Conservation (phyloP, 2,113 vertebrate species). For the Progne subis region DNA sequence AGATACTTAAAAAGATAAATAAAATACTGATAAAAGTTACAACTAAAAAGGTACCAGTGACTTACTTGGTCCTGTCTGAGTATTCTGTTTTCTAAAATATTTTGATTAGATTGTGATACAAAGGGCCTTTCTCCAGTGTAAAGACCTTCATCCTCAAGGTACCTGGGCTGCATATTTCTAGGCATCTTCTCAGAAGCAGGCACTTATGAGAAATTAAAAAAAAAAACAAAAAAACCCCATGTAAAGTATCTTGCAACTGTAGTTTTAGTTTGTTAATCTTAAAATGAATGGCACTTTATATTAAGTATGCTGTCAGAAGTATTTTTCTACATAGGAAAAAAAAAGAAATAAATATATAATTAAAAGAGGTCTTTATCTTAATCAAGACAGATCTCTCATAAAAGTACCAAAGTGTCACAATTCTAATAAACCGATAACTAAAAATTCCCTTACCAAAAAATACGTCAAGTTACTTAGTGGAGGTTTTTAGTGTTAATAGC, state of each 20-base stretch:
- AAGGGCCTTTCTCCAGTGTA: conserved; percentile 86
- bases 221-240: not conserved
- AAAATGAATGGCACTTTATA: not conserved
- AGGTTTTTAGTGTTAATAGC: not conserved
- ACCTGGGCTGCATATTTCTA: conserved; percentile 88
- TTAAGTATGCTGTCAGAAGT: not conserved
- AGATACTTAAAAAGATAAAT: not conserved
- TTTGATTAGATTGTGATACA: conserved; percentile 82
- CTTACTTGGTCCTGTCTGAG: conserved; percentile 85
- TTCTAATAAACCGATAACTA: not conserved
- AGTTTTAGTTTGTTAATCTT: not conserved
- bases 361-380: not conserved
- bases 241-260: not conserved
- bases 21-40: not conserved
- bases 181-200: conserved; percentile 85
- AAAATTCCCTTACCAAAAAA: not conserved
- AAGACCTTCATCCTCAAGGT: conserved; percentile 93
- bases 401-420: not conserved
- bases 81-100: conserved; percentile 91
- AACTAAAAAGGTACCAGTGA: not conserved
- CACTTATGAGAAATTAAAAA: conserved; percentile 70
- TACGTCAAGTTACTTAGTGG: not conserved
- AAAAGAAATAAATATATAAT: not conserved
- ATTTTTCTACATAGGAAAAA: not conserved
- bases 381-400: not conserved